Conservation (phyloP, 2,113 vertebrate species). For the Nannobrachium achirus region DNA sequence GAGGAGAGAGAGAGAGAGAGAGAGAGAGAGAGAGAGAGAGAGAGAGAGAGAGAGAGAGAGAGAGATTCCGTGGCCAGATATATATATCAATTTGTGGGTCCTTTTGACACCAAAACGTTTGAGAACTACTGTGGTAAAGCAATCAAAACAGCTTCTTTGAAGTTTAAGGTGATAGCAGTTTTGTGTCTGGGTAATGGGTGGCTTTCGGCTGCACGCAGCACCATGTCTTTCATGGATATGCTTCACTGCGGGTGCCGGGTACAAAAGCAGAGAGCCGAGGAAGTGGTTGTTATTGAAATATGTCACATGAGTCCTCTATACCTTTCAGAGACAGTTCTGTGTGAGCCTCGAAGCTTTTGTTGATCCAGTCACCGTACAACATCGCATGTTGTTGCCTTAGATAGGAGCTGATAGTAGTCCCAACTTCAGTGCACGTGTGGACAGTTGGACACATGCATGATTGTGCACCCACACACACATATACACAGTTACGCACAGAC, state of each 20-base stretch:
- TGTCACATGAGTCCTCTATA: constrained; percentile 58
- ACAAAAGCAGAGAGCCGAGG: constrained; percentile 43
- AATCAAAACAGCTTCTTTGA: too few relatives aligned
- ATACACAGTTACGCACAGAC: too few relatives aligned
- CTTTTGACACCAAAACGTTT: too few relatives aligned
- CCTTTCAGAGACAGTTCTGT: constrained; percentile 48
- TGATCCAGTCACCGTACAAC: too few relatives aligned
- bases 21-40: not conserved
- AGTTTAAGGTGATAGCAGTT: constrained; percentile 67
- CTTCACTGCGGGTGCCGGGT: constrained; percentile 63
- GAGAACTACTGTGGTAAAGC: too few relatives aligned
- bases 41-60: not conserved
- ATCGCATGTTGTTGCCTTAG: constrained; percentile 43
- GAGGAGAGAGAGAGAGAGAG: too few relatives aligned
- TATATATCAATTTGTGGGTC: too few relatives aligned
- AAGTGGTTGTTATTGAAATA: constrained; percentile 65
- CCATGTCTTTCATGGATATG: constrained; percentile 61
- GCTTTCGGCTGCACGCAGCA: constrained; percentile 47
- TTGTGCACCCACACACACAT: too few relatives aligned
- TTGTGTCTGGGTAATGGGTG: constrained; percentile 61
- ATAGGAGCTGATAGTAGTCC: constrained; percentile 60
- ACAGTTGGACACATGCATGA: too few relatives aligned
- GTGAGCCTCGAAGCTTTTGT: constrained; percentile 43
- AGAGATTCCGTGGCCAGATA: not conserved
- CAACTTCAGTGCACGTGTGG: too few relatives aligned